Evolutionary conservation across 2,888 invertebrate species (phyloP), one percentile per base, ranked within the genome.

Genomic region (Drosophila siamana): DNA sequence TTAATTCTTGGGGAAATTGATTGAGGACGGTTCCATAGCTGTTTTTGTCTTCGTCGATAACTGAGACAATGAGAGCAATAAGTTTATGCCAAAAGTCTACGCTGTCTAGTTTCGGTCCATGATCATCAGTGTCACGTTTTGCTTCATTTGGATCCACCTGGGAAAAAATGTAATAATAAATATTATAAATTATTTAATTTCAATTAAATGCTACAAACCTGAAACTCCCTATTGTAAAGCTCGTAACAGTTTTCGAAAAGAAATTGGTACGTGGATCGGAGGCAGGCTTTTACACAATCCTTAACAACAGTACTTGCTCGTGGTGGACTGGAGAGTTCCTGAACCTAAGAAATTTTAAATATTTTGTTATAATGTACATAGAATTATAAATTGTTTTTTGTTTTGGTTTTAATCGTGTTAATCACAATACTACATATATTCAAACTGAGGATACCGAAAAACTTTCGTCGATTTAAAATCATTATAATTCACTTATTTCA

Each of bases 161-260:
- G 11, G 3, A 28, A 24, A 9, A 36, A n/a, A n/a, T 16, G 3
- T 26, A 24, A n/a, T 4, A 6, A 19, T n/a, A 5, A 5, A 6
- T 44, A n/a, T 24, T 22, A 22, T 24, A 2, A 19, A 19, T 6
- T 33, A 40, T 4, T 2, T 26, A 11, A 4, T 19, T 26, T n/a
- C n/a, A n/a, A n/a, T n/a, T n/a, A n/a, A n/a, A n/a, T n/a, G n/a
- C n/a, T n/a, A n/a, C n/a, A 71, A 91, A 95, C 95, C 94, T 97
- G 97, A 93, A 97, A 98, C 92, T 98, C 98, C 92, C 98, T 94
- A 91, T 97, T 97, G 93, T 98, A 99, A 40, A 99, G 94, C 90
- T 99, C 99, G 92, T 98, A 98, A 90, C 99, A 99, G 93, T 99
- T 99, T 92, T 99, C 99, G 93, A 99, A 99, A 74, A 99, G 95